Evolutionary conservation across 1,140 invertebrate genomes (phyloP).

Genomic region (Latrodectus geometricus): DNA sequence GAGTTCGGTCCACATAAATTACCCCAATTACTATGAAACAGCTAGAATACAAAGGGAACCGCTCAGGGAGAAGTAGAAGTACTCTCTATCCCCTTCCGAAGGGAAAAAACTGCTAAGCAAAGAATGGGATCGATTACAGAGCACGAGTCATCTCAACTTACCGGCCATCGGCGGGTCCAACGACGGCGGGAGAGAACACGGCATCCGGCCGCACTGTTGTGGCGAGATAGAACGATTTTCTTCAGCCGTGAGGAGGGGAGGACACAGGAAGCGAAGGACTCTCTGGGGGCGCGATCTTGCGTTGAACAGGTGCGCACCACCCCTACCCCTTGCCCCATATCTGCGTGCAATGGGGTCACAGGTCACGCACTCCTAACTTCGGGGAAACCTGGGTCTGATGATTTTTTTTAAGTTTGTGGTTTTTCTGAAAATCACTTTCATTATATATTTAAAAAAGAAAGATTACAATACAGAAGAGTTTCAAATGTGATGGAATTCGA

Average conservation of each 20-base stretch:
- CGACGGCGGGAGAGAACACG: not conserved
- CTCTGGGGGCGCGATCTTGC: not conserved
- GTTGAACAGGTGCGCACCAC: slow-evolving; percentile 34
- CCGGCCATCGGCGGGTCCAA: not conserved
- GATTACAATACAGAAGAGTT: too few relatives aligned
- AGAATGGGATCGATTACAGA: not conserved
- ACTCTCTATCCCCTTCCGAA: not conserved
- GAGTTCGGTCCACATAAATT: slow-evolving; percentile 4
- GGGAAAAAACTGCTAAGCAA: not conserved
- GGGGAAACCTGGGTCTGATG: not conserved
- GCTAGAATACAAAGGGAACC: not conserved
- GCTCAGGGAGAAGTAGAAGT: not conserved
- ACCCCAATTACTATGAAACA: not conserved
- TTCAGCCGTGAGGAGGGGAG: not conserved
- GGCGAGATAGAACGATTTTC: not conserved
- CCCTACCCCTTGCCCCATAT: slow-evolving; percentile 11
- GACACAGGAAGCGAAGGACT: not conserved
- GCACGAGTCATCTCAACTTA: slow-evolving; percentile 10
- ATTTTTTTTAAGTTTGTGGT: too few relatives aligned
- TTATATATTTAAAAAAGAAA: too few relatives aligned
- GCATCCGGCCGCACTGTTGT: not conserved
- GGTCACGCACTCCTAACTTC: slow-evolving; percentile 29
- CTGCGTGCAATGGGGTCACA: slow-evolving; percentile 26
- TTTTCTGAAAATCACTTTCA: too few relatives aligned
- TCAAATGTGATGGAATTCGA: too few relatives aligned